Evolutionary conservation across 2,888 invertebrate species (phyloP).

Genomic region (Dolichopus griseipennis): DNA sequence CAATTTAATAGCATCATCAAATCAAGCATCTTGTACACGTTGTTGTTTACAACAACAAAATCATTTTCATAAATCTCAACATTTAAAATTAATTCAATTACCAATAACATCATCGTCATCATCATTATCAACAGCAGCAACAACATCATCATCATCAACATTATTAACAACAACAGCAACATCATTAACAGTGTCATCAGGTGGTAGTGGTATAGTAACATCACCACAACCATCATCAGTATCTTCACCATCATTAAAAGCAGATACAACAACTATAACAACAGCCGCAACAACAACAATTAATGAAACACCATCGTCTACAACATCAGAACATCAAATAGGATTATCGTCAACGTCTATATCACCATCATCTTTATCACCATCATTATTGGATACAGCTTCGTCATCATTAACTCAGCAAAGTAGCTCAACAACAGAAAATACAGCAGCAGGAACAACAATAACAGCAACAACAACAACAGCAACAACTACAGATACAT

Average conservation of each 20-base stretch:
- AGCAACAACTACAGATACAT: slow-evolving; percentile 10
- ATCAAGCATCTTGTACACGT: slow-evolving; percentile 21
- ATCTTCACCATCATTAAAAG: neutral
- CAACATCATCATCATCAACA: slow-evolving; percentile 19
- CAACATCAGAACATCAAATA: neutral
- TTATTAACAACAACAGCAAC: slow-evolving; percentile 19
- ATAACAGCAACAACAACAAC: slow-evolving; percentile 12
- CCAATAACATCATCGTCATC: slow-evolving; percentile 11
- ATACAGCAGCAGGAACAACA: slow-evolving; percentile 8
- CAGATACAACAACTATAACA: neutral
- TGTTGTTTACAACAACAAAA: slow-evolving; percentile 15
- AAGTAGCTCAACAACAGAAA: neutral
- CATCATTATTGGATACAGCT: slow-evolving; percentile 13
- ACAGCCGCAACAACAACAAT: neutral
- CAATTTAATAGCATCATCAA: slow-evolving; percentile 23
- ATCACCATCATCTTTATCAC: slow-evolving; percentile 14
- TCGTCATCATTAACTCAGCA: neutral
- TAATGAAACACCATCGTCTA: neutral
- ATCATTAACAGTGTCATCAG: neutral
- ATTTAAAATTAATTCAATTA: slow-evolving; percentile 4
- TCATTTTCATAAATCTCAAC: slow-evolving; percentile 7
- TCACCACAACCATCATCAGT: neutral
- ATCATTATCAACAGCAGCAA: slow-evolving; percentile 17
- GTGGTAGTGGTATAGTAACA: neutral
- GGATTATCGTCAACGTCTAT: neutral